A percentile compares a stretch with the other conserved stretches of the same genome.
These are phyloP conservation scores for Ochotona princeps DNA, from an alignment of 2,113 vertebrate genomes.

Conservation along the genomic window DNA sequence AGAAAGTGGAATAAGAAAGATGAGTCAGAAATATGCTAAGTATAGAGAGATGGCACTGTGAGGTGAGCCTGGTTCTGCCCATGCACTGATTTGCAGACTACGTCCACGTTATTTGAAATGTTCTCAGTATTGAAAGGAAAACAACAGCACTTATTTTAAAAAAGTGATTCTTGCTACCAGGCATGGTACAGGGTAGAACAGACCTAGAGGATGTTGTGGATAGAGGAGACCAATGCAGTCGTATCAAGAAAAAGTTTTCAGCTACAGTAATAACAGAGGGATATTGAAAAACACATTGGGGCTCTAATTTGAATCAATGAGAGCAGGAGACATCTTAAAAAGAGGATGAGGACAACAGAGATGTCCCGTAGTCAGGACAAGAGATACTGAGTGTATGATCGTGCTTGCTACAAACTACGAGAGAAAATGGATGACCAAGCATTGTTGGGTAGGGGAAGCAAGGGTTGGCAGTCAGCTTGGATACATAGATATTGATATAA, in stretches of 20 bases:
- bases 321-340: neutral
- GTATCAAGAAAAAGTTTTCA: neutral
- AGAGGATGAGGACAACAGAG: neutral
- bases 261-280: neutral
- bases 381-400: neutral
- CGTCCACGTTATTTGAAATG: neutral
- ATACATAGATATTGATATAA: neutral
- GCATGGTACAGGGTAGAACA: neutral
- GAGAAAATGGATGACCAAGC: neutral
- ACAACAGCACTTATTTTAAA: neutral
- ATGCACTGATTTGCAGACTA: neutral
- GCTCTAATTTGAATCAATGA: neutral
- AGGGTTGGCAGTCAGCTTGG: neutral
- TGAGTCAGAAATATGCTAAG: neutral
- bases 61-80: neutral
- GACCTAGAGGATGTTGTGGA: neutral
- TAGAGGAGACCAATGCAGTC: neutral
- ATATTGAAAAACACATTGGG: neutral
- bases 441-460: neutral
- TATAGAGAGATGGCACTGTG: neutral
- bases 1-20: neutral
- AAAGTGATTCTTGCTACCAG: neutral
- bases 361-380: neutral
- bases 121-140: neutral
- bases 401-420: neutral